These are phyloP conservation scores for Hyla sarda DNA, from an alignment of 2,113 vertebrate genomes.

Conservation along the genomic window DNA sequence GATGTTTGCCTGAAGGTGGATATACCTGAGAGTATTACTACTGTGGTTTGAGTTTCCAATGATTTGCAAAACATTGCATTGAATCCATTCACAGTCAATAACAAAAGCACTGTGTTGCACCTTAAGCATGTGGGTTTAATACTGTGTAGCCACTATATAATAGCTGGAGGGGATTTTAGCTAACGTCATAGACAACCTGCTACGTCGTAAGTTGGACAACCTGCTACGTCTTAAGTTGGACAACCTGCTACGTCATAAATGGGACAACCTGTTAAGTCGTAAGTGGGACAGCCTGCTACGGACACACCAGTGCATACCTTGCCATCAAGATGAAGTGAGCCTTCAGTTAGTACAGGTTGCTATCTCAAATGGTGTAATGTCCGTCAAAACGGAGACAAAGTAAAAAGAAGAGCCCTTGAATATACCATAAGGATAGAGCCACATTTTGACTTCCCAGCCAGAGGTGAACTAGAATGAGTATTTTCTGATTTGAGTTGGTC, in stretches of 20 bases:
- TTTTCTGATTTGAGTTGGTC: background rate
- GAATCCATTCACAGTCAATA: background rate
- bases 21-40: conserved; percentile 2
- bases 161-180: background rate
- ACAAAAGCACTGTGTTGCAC: background rate
- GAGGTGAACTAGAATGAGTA: background rate
- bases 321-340: background rate
- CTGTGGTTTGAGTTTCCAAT: background rate
- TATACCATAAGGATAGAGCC: background rate
- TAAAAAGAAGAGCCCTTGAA: background rate
- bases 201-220: background rate
- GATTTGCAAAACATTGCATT: background rate
- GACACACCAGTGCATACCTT: background rate
- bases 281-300: background rate
- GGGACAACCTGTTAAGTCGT: background rate
- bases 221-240: no score
- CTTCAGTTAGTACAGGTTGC: background rate
- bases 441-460: background rate
- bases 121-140: background rate
- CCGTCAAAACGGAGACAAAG: background rate
- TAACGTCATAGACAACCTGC: background rate
- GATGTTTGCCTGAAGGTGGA: background rate
- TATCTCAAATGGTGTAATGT: background rate
- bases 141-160: background rate
- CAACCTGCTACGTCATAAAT: background rate